phyloP scores from a whole-genome alignment of 2,888 invertebrate species.

The Shargacucullia verbasci region DNA sequence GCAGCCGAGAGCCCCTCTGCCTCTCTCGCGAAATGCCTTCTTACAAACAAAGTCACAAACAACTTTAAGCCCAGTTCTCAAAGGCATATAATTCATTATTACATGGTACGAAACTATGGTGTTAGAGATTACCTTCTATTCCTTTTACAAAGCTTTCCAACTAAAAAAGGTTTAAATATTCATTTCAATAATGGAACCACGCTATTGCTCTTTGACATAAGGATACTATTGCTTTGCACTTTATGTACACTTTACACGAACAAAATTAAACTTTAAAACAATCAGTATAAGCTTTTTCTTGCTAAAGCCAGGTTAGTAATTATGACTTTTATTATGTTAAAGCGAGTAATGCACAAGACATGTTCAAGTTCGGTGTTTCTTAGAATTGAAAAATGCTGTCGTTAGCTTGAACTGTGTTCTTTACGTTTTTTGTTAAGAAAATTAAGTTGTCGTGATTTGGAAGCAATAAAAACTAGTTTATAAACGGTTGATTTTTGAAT shows the following conservation, averaged over 20 bases:
- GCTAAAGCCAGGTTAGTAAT: slow-evolving; percentile 16
- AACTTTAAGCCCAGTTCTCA: slow-evolving; percentile 53
- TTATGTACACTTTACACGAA: slow-evolving; percentile 27
- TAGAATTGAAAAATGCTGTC: slow-evolving; percentile 76
- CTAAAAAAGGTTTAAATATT: slow-evolving; percentile 73
- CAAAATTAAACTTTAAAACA: slow-evolving; percentile 33
- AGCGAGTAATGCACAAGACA: slow-evolving; percentile 76
- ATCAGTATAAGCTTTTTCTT: slow-evolving; percentile 39
- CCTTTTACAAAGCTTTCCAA: slow-evolving; percentile 73
- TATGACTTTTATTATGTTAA: slow-evolving; percentile 59
- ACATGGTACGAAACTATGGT: slow-evolving; percentile 20
- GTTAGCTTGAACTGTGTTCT: slow-evolving; percentile 63
- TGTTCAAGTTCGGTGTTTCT: slow-evolving; percentile 77
- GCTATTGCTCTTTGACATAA: slow-evolving; percentile 76
- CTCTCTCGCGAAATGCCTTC: slow-evolving; percentile 82
- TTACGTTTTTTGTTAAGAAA: slow-evolving; percentile 68
- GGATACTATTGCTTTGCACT: slow-evolving; percentile 74
- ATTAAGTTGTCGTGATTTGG: slow-evolving; percentile 78
- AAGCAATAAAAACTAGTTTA: slow-evolving; percentile 66
- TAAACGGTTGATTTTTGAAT: slow-evolving; percentile 49
- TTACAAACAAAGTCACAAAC: slow-evolving; percentile 32
- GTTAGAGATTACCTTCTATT: slow-evolving; percentile 71
- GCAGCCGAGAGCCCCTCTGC: slow-evolving; percentile 73
- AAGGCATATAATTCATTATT: slow-evolving; percentile 40
- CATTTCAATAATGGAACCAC: slow-evolving; percentile 77